Base-by-base conservation (phyloP, 2,113 vertebrate genomes). In the Camelus dromedarius region DNA sequence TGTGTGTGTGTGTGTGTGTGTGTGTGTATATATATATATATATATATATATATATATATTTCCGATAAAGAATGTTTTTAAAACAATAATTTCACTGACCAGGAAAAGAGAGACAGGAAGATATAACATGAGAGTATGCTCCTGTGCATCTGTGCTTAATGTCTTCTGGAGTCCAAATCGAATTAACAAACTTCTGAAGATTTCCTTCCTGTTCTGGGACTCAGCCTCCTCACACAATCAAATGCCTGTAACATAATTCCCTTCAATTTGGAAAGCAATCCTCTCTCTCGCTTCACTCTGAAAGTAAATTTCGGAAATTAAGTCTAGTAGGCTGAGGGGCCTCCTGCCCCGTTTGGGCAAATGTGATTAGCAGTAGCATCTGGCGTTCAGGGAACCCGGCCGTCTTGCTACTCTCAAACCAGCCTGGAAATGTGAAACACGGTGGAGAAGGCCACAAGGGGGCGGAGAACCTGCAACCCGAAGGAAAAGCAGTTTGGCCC, bases 181-280 rank as follows among this genome's bases (percentile, higher is more conserved):
- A 88, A 93, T 95, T 93, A 75, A 96, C 85, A 75, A 89, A 96
- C 85, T 97, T 95, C 75, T 89, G 64, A 86, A 95, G 85, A 96
- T 94, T 97, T 97, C 96, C 95, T 96, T 98, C 95, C 96, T 95
- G 93, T 66, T 93, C 93, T 95, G 91, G 38, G 89, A 91, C 66
- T 89, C 88, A 18, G 89, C 73, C 73, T 89, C 60, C 86, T 88
- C 82, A 92, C 64, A 92, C 83, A 95, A 86, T 93, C 82, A 80
- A 89, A 91, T 64, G 95, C 48, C 93, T 93, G 95, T 94, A 89
- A 97, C 89, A 81, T 91, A 79, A 97, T 95, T 96, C 96, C 90
- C 75, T 91, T 89, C 92, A 60, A 89, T 96, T 91, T 96, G 82
- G 77, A 95, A 93, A 77, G 79, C 87, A 92, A 76, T 89, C 76